Base-by-base conservation (phyloP, 2,888 invertebrate genomes). In the Epinotia bilunana region DNA sequence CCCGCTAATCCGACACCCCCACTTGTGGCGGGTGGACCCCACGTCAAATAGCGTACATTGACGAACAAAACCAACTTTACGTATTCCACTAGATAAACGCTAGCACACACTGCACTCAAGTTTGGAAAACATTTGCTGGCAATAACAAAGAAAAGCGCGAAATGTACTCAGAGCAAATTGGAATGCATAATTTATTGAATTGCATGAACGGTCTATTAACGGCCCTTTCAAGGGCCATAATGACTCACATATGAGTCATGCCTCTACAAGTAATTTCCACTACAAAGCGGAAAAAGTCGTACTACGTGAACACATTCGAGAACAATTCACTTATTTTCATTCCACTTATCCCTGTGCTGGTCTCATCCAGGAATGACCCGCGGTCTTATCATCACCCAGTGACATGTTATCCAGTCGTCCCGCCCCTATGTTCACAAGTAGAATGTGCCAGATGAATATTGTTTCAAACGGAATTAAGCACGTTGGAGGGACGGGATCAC, bases 401-500 rank as follows among this genome's bases (percentile, higher is more conserved):
- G 9, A 39, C 7, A 39, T 39, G 58, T 28, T 60, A 23, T 49
- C n/a, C 53, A 65, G 12, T 62, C 73, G 7, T 13, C 23, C 0
- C 0, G 61, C 11, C 82, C 71, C 84, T 92, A 80, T 88, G 88
- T 90, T 80, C 78, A 74, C 76, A 78, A 87, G 84, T 85, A 90
- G 89, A 91, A n/a, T n/a, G 90, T 88, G 89, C 87, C 90, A 92
- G 91, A 93, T 92, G 93, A 91, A 92, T 93, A 93, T 93, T 93
- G 90, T 93, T 93, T 93, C 92, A 93, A 93, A 92, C 90, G 91
- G 92, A 93, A 93, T 93, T 91, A 93, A 88, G 90, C 91, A 91
- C 93, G 92, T 88, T 84, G 81, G 83, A 86, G 90, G 88, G 89
- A 83, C 84, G 85, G 86, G 91, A 92, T 91, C 92, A 94, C 93